phyloP scores from a whole-genome alignment of 2,797 vertebrate species.

The Acipenser ruthenus region DNA sequence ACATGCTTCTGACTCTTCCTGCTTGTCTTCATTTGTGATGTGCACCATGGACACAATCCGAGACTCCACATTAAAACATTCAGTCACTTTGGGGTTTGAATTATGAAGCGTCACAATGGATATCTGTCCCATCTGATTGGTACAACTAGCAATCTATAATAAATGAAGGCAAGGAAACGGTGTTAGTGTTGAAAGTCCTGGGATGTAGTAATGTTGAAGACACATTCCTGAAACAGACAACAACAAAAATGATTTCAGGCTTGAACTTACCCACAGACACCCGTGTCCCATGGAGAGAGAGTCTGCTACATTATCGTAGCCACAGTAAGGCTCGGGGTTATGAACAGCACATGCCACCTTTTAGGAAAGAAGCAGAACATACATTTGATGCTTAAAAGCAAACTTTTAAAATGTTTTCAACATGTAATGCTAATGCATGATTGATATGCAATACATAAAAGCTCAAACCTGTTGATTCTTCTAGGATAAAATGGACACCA shows the following conservation, averaged over 20 bases:
- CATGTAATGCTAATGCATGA: too few relatives aligned
- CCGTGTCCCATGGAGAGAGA: constrained; percentile 69
- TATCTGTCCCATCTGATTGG: constrained; percentile 94
- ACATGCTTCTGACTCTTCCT: constrained; percentile 44
- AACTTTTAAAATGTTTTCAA: too few relatives aligned
- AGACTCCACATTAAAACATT: constrained; percentile 97
- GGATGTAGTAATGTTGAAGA: too few relatives aligned
- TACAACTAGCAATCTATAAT: constrained; percentile 86
- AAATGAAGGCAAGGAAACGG: neutral
- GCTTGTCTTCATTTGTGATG: constrained; percentile 58
- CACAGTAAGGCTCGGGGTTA: constrained; percentile 79
- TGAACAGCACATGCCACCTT: constrained; percentile 93
- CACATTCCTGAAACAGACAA: neutral
- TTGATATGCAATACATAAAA: too few relatives aligned
- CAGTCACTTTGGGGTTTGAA: constrained; percentile 84
- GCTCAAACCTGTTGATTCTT: too few relatives aligned
- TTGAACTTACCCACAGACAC: constrained; percentile 84
- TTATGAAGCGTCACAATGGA: constrained; percentile 86
- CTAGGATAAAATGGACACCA: too few relatives aligned
- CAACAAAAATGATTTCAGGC: neutral
- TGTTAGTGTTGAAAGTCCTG: too few relatives aligned
- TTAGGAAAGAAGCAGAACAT: constrained; percentile 19
- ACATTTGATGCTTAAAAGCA: too few relatives aligned
- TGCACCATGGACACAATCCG: constrained; percentile 91
- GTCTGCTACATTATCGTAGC: constrained; percentile 69